Conservation (phyloP, 1,140 invertebrate genomes). For the Drosophila ogumai region DNA sequence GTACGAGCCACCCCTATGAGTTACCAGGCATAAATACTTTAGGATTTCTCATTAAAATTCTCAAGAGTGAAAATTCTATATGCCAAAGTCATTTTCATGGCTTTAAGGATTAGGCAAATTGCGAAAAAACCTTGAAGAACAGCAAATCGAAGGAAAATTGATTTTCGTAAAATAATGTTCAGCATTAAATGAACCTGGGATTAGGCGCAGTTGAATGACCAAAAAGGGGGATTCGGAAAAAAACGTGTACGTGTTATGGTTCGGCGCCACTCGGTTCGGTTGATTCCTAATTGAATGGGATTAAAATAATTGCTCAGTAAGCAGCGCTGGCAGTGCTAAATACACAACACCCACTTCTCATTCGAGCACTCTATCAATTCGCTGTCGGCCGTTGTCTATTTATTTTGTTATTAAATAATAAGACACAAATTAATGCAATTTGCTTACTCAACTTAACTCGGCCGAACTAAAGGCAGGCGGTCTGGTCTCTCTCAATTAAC, state of each 20-base stretch:
- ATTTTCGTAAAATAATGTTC: slow-evolving; percentile 4
- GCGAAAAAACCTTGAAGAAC: background rate
- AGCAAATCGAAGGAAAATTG: background rate
- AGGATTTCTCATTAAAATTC: background rate
- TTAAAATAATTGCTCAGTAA: slow-evolving; percentile 69
- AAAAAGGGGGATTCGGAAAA: background rate
- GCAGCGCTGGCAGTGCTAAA: slow-evolving; percentile 43
- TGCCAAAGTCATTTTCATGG: background rate
- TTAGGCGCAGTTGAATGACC: slow-evolving; percentile 1
- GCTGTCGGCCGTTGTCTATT: slow-evolving; percentile 67
- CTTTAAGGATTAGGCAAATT: background rate
- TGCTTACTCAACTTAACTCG: slow-evolving; percentile 62
- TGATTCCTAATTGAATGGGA: slow-evolving; percentile 49
- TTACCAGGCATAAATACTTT: background rate
- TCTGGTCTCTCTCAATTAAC: slow-evolving; percentile 61
- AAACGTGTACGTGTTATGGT: slow-evolving; percentile 9
- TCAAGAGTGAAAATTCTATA: background rate
- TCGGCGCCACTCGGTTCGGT: slow-evolving; percentile 9
- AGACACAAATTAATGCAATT: slow-evolving; percentile 82
- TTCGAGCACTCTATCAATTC: slow-evolving; percentile 25
- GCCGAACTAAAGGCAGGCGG: slow-evolving; percentile 21
- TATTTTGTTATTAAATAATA: slow-evolving; percentile 83
- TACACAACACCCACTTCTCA: slow-evolving; percentile 27
- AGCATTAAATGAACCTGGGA: background rate
- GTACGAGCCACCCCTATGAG: background rate